Conservation (phyloP, 1,140 invertebrate species). For the Diprion similis region DNA sequence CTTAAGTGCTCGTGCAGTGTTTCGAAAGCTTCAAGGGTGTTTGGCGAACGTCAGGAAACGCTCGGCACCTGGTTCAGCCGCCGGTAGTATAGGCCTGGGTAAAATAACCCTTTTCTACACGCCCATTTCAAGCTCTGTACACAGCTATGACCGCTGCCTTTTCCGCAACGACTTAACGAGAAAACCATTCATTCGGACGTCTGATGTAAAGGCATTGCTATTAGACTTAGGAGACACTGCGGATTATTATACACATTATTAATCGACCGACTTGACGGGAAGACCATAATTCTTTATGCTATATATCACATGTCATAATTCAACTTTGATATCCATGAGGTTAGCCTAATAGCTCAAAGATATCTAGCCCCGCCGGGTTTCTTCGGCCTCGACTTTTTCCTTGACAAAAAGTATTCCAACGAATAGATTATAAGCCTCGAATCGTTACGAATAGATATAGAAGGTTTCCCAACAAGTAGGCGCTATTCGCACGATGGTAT, state of each 20-base stretch:
- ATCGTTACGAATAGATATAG: background rate
- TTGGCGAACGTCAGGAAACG: conserved; percentile 6
- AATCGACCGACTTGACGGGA: background rate
- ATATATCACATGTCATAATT: background rate
- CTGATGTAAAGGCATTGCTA: background rate
- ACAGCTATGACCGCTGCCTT: background rate
- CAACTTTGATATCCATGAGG: background rate
- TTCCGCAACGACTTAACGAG: background rate
- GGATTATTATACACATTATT: no score
- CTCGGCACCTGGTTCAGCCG: background rate
- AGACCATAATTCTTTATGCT: background rate
- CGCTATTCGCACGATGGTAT: background rate
- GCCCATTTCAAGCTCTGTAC: background rate
- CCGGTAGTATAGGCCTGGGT: background rate
- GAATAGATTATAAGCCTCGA: background rate
- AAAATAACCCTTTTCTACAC: conserved; percentile 3
- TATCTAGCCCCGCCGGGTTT: background rate
- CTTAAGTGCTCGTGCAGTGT: conserved; percentile 4
- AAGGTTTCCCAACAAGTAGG: conserved; percentile 1
- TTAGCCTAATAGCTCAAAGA: background rate
- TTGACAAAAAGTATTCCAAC: background rate
- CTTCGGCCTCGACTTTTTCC: background rate
- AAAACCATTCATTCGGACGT: background rate
- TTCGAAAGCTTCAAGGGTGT: conserved; percentile 7
- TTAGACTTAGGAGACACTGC: no score